Base-by-base conservation (phyloP, 2,888 invertebrate species). In the Plemyria rubiginata region DNA sequence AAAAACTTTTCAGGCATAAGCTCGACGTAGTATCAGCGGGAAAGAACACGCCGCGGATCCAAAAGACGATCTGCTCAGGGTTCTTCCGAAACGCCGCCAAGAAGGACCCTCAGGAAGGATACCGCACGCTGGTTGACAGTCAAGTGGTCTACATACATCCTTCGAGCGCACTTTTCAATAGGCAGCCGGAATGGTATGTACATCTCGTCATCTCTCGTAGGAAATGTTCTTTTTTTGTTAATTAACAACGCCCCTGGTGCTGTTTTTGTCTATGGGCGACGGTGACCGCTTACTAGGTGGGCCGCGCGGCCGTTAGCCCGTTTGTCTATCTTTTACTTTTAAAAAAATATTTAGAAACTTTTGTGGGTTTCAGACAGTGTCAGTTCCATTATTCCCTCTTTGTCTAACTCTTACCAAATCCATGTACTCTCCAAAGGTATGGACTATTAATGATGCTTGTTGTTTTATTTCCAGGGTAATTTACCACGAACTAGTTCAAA, bases 101-200 rank as follows among this genome's bases (percentile, higher is more conserved):
- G 89, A 99, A 99, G 82, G 99, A 99, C 93, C 99, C 99, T 0
- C 99, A 99, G 84, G 99, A 99, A 90, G 97, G 97, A 0, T 99
- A 99, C 89, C 94, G 99, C 57, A 99, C 99, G 0, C 93, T 99
- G 7, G 99, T 99, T 0, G 99, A 99, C 87, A 97, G 98, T 70
- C 99, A 99, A 90, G 98, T 98, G 11, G 99, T 99, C 12, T 99
- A 99, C 87, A 99, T 99, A 79, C 99, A 99, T 93, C 99, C 99
- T 0, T 99, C 99, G 0, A 98, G 98, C 85, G 98, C 99, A 0
- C 93, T 99, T 7, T 99, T 99, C 87, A 99, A 99, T 88, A 94
- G 99, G 59, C 99, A 99, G 85, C 99, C 99, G 0, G 99, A 99
- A 90, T 99, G 99, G 99, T 96, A 90, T 83, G 93, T 54, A 32